A percentile compares a stretch with the other conserved stretches of the same genome.
Conservation (phyloP, 2,888 invertebrate species). For the Drosophila yooni region DNA sequence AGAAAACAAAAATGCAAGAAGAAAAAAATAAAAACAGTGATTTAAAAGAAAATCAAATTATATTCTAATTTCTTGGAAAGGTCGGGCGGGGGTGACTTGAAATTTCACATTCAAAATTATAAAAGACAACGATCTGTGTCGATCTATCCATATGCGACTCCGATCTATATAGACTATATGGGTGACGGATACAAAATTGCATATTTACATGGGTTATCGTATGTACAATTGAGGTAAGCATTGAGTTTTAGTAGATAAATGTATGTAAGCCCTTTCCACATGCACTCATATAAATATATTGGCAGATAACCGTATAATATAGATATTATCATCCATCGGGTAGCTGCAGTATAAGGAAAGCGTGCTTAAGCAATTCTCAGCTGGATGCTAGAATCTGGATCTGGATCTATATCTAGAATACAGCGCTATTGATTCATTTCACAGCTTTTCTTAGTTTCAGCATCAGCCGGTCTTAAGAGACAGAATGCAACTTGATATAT, state of each 20-base stretch:
- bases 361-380: neutral
- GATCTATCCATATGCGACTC: neutral
- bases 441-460: neutral
- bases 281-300: neutral
- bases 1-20: slow-evolving; percentile 69
- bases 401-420: neutral
- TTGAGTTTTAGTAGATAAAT: neutral
- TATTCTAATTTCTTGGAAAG: neutral
- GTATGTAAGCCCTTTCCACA: no score
- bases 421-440: neutral
- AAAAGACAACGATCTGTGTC: neutral
- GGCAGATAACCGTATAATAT: neutral
- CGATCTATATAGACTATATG: neutral
- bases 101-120: neutral
- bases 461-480: neutral
- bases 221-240: neutral
- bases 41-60: slow-evolving; percentile 39
- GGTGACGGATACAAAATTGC: neutral
- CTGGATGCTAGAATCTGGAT: neutral
- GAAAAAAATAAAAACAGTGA: slow-evolving; percentile 59
- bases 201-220: neutral
- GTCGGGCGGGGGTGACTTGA: neutral
- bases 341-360: neutral
- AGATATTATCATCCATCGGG: neutral
- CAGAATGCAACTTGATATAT: neutral